Base-by-base conservation (phyloP, 2,797 vertebrate species). In the Hydrophis major region DNA sequence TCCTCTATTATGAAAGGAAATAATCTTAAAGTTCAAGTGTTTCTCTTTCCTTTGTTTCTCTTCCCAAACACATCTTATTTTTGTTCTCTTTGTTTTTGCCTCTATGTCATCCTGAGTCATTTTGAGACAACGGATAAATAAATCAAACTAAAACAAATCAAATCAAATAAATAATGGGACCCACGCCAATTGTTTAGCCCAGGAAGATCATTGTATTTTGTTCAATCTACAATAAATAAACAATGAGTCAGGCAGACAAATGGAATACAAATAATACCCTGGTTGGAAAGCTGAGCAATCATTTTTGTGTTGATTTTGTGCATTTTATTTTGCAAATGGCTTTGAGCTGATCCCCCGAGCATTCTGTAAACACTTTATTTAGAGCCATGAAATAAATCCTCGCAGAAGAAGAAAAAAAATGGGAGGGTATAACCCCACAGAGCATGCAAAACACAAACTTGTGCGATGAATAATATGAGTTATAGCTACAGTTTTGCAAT, bases 351-450 rank as follows among this genome's bases (percentile, higher is more conserved):
- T 88, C 86, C 89, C 59, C 60, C 10, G 20, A 93, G 53, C 92
- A 94, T 95, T 94, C 89, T 92, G 94, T 95, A 95, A 95, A 94
- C 93, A 95, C 32, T 96, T 92, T 47, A 94, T 93, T 18, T 32
- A 94, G 91, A 96, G 93, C 69, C 87, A 95, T 95, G 94, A 97
- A 94, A 95, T 83, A 95, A 95, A 95, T 95, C 91, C 83, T 86
- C 47, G 66, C 60, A 91, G 90, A 95, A 89, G 94, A 90, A 25
- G 16, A 42, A 37, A 69, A 78, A 83, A 78, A n/a, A 55, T 88
- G 90, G 94, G 42, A 42, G 89, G 16, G 18, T 90, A 32, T 69
- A 60, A 61, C 47, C 89, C 91, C 94, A 96, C 90, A 93, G 0
- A 78, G 87, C 63, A 56, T 47, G 87, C 50, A 92, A 37, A 88